Percentiles rank a stretch among this genome's conserved stretches.
Conservation (phyloP, 2,797 vertebrate species). For the Coilia nasus region DNA sequence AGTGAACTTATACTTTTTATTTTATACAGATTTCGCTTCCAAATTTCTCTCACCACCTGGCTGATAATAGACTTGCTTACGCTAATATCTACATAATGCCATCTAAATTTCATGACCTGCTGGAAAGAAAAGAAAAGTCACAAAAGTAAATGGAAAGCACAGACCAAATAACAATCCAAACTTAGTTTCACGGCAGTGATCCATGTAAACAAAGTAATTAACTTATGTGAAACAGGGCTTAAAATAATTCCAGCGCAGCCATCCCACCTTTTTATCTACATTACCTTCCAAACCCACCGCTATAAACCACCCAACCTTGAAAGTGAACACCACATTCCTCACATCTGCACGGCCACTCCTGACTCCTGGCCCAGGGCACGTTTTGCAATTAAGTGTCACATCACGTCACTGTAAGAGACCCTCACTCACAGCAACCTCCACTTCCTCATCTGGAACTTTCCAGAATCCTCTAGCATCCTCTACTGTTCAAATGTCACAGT, state of each 20-base stretch:
- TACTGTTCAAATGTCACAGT: constrained; percentile 30
- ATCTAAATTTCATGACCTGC: neutral
- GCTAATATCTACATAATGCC: neutral
- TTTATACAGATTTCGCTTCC: no score
- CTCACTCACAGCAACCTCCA: neutral
- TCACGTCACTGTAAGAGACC: neutral
- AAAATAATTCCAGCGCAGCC: neutral
- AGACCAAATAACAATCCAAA: no score
- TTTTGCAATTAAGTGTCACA: neutral
- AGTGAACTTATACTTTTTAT: no score
- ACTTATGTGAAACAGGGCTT: neutral
- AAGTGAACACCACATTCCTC: neutral
- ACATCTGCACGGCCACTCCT: neutral
- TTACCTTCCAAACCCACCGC: neutral
- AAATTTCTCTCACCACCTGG: no score
- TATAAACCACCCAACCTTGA: neutral
- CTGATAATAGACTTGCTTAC: no score
- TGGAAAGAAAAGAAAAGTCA: neutral
- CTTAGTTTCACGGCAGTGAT: neutral
- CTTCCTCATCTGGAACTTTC: neutral
- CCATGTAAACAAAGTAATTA: neutral
- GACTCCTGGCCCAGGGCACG: neutral
- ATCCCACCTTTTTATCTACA: neutral
- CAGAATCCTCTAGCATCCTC: constrained; percentile 40
- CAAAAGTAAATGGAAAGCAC: neutral